Evolutionary conservation across 2,888 invertebrate genomes (phyloP), one percentile per base, ranked within the genome.

Genomic region (Ophioninae sp.): DNA sequence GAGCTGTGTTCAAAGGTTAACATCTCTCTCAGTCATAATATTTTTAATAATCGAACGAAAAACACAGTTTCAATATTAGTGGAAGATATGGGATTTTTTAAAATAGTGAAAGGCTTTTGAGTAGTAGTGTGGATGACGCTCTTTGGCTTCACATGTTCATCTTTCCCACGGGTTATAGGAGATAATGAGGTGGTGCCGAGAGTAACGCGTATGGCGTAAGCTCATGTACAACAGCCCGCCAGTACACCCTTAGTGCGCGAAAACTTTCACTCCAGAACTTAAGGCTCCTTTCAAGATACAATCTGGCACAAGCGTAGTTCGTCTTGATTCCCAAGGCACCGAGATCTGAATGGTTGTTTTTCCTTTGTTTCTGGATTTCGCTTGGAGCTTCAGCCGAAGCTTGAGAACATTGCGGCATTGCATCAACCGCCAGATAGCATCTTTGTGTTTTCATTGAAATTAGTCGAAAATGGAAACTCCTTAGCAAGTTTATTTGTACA

Each of bases 261-360:
- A 51, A 51, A 51, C 51, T 51, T 51, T 17, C 20, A 37, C 9
- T 20, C n/a, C 30, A 30, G 17, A 64, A 64, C 37, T 30, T 9
- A 37, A 23, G 17, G 20, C 64, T 23, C 64, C 64, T 37, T 64
- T 6, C 37, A 64, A 64, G 23, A 37, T 23, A 7, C 64, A 23
- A 64, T 51, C 51, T 51, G 51, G 17, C 51, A 51, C 51, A 17
- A 51, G 17, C 17, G 51, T 17, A 51, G 51, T 74, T 65, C 59
- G 44, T 82, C 79, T 79, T 59, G 75, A 71, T 64, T 39, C 65
- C 67, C 39, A 23, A 51, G 51, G 13, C 51, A 51, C 17, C 51
- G 51, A 51, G 51, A 6, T 51, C 17, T 61, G 8, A 22, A 61
- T 61, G 22, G 61, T 23, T 23, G 23, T 20, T 61, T 61, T 61